Evolutionary conservation across 2,888 invertebrate genomes (phyloP), one percentile per base, ranked within the genome.

Genomic region (Achlya flavicornis): DNA sequence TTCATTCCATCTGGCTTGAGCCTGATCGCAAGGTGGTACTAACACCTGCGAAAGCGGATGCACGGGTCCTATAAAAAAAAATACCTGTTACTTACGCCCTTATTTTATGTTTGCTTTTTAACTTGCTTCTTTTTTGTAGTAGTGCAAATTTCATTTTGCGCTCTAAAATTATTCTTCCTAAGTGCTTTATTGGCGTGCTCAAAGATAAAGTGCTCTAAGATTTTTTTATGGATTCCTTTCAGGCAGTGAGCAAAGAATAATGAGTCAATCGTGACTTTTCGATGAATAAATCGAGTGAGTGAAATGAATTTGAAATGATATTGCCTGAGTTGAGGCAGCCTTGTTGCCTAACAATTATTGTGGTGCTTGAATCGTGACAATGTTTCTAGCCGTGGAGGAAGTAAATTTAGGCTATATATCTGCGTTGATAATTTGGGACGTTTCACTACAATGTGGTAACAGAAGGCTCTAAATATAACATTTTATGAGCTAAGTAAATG

Each of bases 1-100:
- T 75, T 77, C 71, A 71, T 74, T 64, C 66, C 67, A 64, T 67
- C 66, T 70, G 62, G 64, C 73, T 70, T 73, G 71, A 16, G 41
- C 72, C 70, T 72, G 71, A 10, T 16, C 80, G 77, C 87, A 87
- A 88, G 88, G 86, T 88, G 88, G 53, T 73, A 70, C 67, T 65
- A 66, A 71, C 87, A 88, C 86, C 88, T 87, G 88, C 81, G 66
- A 70, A 70, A 77, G 71, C 80, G 80, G 78, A 79, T 80, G 77
- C 65, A 46, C 64, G 57, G 38, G 66, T 53, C 7, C 19, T 8
- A 10, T 61, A 43, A 12, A 5, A 11, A 60, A 19, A 41, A 4
- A 10, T 43, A 11, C 26, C 26, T 26, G 26, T 26, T 41, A 10
- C 16, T 16, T 12, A 19, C 16, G 12, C 16, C 60, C 41, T 60